phyloP scores from a whole-genome alignment of 2,888 invertebrate genomes.

The Furcula furcula region DNA sequence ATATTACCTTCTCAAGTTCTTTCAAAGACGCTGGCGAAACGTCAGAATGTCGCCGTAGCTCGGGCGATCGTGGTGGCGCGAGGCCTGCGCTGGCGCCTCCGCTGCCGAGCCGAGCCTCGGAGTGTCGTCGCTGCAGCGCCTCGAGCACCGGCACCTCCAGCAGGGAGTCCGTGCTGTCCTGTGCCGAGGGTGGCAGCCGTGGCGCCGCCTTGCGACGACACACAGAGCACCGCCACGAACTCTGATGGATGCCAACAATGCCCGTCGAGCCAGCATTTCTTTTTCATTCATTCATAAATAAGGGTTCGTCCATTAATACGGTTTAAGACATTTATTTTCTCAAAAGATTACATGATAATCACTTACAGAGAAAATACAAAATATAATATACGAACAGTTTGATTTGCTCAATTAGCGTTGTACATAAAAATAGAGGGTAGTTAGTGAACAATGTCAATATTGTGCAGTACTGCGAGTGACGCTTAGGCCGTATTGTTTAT shows the following conservation, averaged over 20 bases:
- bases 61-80: slow-evolving; percentile 92
- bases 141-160: slow-evolving; percentile 91
- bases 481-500: too few relatives aligned
- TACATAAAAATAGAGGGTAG: too few relatives aligned
- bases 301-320: too few relatives aligned
- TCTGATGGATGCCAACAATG: slow-evolving; percentile 59
- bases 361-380: too few relatives aligned
- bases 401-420: too few relatives aligned
- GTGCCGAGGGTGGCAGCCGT: slow-evolving; percentile 86
- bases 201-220: slow-evolving; percentile 92
- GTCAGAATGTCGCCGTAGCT: slow-evolving; percentile 91
- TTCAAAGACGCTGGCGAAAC: slow-evolving; percentile 93
- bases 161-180: slow-evolving; percentile 92
- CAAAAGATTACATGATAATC: too few relatives aligned
- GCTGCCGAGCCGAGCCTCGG: slow-evolving; percentile 84
- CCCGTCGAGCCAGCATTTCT: too few relatives aligned
- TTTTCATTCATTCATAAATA: too few relatives aligned
- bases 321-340: too few relatives aligned
- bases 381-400: too few relatives aligned
- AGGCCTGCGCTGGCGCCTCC: slow-evolving; percentile 82
- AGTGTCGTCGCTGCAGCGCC: slow-evolving; percentile 90
- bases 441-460: too few relatives aligned
- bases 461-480: too few relatives aligned
- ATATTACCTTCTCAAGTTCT: slow-evolving; percentile 92
- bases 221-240: slow-evolving; percentile 93